phyloP scores from a whole-genome alignment of 2,797 vertebrate genomes.

The Myotis pilosus region DNA sequence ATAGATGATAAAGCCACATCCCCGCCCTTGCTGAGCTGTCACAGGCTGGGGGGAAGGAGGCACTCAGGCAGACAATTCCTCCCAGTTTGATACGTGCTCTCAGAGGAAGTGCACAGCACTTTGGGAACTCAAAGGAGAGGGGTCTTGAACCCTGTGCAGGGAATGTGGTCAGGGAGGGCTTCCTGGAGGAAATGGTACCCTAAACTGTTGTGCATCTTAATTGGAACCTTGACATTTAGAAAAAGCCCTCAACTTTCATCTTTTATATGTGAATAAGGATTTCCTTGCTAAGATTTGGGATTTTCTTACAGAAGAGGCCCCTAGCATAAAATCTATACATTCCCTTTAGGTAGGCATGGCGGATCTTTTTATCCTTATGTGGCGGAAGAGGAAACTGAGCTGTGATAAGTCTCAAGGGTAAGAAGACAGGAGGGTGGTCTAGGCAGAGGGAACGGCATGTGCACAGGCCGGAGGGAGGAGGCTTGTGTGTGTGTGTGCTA shows the following conservation, averaged over 20 bases:
- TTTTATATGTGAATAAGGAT: background rate
- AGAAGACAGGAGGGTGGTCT: background rate
- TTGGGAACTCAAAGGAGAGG: background rate
- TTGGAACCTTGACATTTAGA: background rate
- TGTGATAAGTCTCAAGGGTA: background rate
- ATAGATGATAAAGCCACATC: background rate
- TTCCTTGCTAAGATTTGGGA: background rate
- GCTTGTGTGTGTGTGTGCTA: too few species aligned
- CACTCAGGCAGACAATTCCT: background rate
- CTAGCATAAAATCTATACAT: background rate
- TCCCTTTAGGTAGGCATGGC: background rate
- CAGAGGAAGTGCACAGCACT: background rate
- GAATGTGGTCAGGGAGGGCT: background rate
- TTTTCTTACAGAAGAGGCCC: background rate
- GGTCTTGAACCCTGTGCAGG: background rate
- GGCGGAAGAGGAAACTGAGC: background rate
- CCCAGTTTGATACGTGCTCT: background rate
- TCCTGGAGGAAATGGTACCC: constrained; percentile 17
- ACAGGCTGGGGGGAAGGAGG: background rate
- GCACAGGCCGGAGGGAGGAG: background rate
- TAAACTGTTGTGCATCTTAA: background rate
- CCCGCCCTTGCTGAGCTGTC: background rate
- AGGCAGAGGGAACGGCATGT: background rate
- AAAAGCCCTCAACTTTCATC: background rate
- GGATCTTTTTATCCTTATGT: background rate